These are phyloP conservation scores for Amaurobius ferox DNA, from an alignment of 2,888 invertebrate species.

Conservation along the genomic window DNA sequence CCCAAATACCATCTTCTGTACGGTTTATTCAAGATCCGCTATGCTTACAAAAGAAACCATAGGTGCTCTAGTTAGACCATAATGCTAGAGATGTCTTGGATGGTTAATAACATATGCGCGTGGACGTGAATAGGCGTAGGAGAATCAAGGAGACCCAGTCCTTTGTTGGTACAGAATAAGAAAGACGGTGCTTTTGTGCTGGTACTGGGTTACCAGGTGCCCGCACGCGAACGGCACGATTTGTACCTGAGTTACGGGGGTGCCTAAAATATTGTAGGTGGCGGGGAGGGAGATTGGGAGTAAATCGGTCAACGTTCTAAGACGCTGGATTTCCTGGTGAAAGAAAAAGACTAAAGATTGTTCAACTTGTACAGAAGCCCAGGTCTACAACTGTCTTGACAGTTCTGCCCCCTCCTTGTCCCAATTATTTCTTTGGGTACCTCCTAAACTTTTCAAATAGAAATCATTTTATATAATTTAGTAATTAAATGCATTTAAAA, in stretches of 20 bases:
- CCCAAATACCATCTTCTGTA: constrained; percentile 1
- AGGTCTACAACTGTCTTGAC: too few species aligned
- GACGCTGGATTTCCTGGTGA: too few species aligned
- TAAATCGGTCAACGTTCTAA: constrained; percentile 9
- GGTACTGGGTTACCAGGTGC: constrained; percentile 15
- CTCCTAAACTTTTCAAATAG: too few species aligned
- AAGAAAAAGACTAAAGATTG: too few species aligned
- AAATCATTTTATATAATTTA: too few species aligned
- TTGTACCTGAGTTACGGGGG: neutral
- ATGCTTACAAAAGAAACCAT: neutral
- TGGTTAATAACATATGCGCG: constrained; percentile 16
- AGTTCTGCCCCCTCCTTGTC: too few species aligned
- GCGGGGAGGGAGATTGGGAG: neutral
- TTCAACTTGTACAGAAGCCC: too few species aligned
- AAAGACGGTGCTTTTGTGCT: neutral
- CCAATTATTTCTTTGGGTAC: too few species aligned
- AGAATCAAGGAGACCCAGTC: neutral
- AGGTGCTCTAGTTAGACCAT: neutral
- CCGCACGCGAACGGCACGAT: constrained; percentile 14
- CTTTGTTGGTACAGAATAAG: constrained; percentile 1
- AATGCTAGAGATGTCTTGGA: neutral
- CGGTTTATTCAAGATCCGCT: constrained; percentile 9
- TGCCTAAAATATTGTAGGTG: constrained; percentile 6
- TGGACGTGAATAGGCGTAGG: constrained; percentile 12
- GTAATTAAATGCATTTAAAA: too few species aligned